These are phyloP conservation scores for Montipora sp. DNA, from an alignment of 64 coral and sea anemone genomes.

Conservation along the genomic window DNA sequence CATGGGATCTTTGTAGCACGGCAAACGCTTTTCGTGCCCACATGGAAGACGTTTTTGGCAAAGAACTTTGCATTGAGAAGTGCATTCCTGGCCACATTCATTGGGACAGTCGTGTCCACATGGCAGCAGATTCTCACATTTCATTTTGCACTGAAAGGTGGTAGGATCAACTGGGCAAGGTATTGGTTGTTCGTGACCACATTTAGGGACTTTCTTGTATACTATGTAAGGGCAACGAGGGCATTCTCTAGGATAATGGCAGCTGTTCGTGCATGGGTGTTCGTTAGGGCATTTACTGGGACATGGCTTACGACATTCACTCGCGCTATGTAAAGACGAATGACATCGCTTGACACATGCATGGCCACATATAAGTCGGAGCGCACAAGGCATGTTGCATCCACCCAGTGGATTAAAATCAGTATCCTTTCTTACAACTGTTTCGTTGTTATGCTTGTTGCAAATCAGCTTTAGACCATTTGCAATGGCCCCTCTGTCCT, in stretches of 20 bases:
- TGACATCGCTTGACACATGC: slow-evolving; percentile 18
- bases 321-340: neutral
- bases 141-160: neutral
- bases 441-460: slow-evolving; percentile 50
- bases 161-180: neutral
- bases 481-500: slow-evolving; percentile 52
- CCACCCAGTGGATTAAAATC: slow-evolving; percentile 53
- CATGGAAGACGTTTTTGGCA: slow-evolving; percentile 45
- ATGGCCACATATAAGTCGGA: slow-evolving; percentile 47
- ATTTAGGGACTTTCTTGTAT: neutral
- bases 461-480: slow-evolving; percentile 44
- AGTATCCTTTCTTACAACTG: neutral
- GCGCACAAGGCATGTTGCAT: slow-evolving; percentile 22
- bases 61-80: neutral
- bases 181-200: slow-evolving; percentile 7
- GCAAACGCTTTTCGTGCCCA: slow-evolving; percentile 5
- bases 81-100: neutral
- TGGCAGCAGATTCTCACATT: neutral
- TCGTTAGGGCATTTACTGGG: neutral
- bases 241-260: slow-evolving; percentile 34
- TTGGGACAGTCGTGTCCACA: slow-evolving; percentile 45
- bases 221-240: neutral
- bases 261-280: neutral
- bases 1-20: slow-evolving; percentile 33
- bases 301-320: slow-evolving; percentile 1